Evolutionary conservation across 1,140 invertebrate genomes (phyloP).

Genomic region (Tyrophagus putrescentiae): DNA sequence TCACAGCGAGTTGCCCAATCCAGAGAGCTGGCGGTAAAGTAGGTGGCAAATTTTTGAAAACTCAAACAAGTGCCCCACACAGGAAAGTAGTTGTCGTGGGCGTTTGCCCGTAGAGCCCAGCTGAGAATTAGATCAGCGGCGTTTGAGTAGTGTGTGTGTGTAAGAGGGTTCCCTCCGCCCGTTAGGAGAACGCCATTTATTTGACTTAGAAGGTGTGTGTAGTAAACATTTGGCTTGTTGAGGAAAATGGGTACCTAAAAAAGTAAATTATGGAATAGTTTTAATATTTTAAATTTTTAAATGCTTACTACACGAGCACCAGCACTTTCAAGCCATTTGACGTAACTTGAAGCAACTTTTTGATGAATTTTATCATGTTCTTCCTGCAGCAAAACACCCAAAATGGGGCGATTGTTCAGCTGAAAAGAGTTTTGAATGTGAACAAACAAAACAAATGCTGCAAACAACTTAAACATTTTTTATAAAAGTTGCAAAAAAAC

Average conservation of each 20-base stretch:
- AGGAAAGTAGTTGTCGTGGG: constrained; percentile 46
- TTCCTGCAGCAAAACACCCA: constrained; percentile 7
- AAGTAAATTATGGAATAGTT: too few relatives aligned
- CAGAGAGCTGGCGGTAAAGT: constrained; percentile 49
- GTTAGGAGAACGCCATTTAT: constrained; percentile 3
- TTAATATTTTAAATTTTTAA: too few relatives aligned
- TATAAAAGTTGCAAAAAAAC: too few relatives aligned
- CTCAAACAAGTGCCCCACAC: constrained; percentile 76
- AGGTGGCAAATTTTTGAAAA: constrained; percentile 55
- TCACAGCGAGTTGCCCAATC: constrained; percentile 25
- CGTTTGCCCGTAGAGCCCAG: not conserved
- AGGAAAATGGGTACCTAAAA: constrained; percentile 2
- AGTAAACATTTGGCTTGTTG: not conserved
- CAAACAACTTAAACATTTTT: too few relatives aligned
- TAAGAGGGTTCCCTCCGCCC: not conserved
- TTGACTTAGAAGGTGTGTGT: not conserved
- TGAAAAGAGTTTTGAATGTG: too few relatives aligned
- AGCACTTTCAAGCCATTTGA: too few relatives aligned
- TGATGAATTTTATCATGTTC: not conserved
- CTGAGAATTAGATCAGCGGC: not conserved
- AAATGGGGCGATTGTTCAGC: not conserved
- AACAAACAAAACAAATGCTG: too few relatives aligned
- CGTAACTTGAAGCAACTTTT: too few relatives aligned
- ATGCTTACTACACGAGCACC: too few relatives aligned
- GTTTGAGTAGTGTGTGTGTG: not conserved